Evolutionary conservation across 1,140 invertebrate species (phyloP).

Genomic region (Drosophila malerkotliana): DNA sequence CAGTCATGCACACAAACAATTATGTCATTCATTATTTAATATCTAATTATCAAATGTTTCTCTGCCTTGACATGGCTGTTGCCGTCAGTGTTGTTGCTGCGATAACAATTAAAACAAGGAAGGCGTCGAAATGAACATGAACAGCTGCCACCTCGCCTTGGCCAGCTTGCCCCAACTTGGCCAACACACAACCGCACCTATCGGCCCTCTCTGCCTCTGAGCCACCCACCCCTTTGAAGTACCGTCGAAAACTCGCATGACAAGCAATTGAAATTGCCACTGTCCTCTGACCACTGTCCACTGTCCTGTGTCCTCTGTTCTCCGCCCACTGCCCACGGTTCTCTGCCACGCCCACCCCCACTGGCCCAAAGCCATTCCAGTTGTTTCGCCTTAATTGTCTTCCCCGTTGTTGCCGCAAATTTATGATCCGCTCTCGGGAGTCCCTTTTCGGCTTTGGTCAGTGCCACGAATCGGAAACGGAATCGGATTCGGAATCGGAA

Average conservation of each 20-base stretch:
- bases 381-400: slow-evolving; percentile 43
- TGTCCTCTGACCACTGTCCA: slow-evolving; percentile 12
- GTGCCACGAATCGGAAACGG: background rate
- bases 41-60: slow-evolving; percentile 67
- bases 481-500: background rate
- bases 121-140: slow-evolving; percentile 72
- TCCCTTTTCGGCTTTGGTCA: slow-evolving; percentile 24
- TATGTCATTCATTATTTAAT: slow-evolving; percentile 78
- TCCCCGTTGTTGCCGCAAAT: slow-evolving; percentile 61
- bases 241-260: slow-evolving; percentile 31
- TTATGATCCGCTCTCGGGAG: slow-evolving; percentile 67
- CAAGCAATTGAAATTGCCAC: slow-evolving; percentile 65
- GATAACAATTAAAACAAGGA: slow-evolving; percentile 80
- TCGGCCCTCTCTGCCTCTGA: background rate
- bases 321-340: slow-evolving; percentile 35
- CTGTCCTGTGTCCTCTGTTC: slow-evolving; percentile 46
- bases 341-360: background rate
- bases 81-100: slow-evolving; percentile 6
- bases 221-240: background rate
- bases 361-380: slow-evolving; percentile 29
- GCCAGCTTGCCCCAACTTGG: slow-evolving; percentile 26
- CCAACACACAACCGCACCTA: slow-evolving; percentile 1
- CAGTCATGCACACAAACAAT: slow-evolving; percentile 33
- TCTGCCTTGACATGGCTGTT: slow-evolving; percentile 15
- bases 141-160: slow-evolving; percentile 47